Evolutionary conservation across 1,140 invertebrate genomes (phyloP).

Genomic region (Megathymus violae): DNA sequence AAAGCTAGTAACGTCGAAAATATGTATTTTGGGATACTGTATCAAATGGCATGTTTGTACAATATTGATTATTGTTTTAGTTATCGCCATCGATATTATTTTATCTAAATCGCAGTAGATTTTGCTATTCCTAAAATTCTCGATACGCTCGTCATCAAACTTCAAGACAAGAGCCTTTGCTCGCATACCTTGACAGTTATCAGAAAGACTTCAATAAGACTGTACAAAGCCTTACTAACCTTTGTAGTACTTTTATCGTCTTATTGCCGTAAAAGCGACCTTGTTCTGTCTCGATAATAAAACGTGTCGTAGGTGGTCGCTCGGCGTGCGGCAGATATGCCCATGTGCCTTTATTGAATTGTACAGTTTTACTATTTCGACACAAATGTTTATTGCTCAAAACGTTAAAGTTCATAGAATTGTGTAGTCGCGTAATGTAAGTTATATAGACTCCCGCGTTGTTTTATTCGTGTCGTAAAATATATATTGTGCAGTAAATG

Average conservation of each 20-base stretch:
- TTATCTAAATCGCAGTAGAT: no score
- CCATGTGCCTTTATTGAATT: constrained; percentile 69
- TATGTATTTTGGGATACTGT: no score
- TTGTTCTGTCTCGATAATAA: constrained; percentile 57
- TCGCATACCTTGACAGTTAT: background rate
- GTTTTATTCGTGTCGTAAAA: constrained; percentile 30
- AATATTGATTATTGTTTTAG: no score
- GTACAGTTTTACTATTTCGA: constrained; percentile 67
- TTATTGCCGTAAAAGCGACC: constrained; percentile 40
- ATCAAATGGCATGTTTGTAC: no score
- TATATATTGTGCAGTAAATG: constrained; percentile 3
- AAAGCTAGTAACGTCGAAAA: background rate
- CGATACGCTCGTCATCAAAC: background rate
- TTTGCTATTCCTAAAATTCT: no score
- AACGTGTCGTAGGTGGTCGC: constrained; percentile 74
- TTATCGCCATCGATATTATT: no score
- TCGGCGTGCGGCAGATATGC: constrained; percentile 62
- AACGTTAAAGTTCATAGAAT: constrained; percentile 33
- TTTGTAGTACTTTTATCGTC: constrained; percentile 51
- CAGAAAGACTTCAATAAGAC: background rate
- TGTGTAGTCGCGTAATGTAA: constrained; percentile 19
- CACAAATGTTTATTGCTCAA: constrained; percentile 45
- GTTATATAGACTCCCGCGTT: constrained; percentile 23
- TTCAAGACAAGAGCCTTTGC: background rate
- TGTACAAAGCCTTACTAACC: background rate